Percentiles rank a stretch among this genome's conserved stretches.
Evolutionary conservation across 2,888 invertebrate genomes (phyloP).

Genomic region (Gymnoscelis rufifasciata): DNA sequence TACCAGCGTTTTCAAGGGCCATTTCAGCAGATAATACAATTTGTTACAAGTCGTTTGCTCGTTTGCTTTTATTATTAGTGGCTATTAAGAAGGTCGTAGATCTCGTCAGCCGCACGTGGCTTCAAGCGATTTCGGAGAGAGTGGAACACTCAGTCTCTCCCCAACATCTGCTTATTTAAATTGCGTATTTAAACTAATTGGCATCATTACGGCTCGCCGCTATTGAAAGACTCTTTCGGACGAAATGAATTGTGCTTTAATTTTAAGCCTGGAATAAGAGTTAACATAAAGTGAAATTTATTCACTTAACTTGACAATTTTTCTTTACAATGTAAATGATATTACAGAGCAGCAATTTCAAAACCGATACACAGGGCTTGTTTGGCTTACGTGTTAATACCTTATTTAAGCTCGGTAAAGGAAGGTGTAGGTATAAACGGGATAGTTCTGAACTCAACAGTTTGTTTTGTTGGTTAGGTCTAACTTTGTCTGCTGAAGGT

Average conservation of each 20-base stretch:
- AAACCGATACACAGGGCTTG: background rate
- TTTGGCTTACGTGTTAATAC: background rate
- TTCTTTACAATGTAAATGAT: background rate
- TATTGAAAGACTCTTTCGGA: slow-evolving; percentile 45
- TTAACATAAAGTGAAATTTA: slow-evolving; percentile 29
- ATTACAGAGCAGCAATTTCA: background rate
- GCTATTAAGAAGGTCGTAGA: slow-evolving; percentile 50
- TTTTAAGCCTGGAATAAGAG: slow-evolving; percentile 40
- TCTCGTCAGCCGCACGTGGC: slow-evolving; percentile 44
- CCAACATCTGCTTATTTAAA: slow-evolving; percentile 57
- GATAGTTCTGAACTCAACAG: slow-evolving; percentile 3
- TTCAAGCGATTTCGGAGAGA: slow-evolving; percentile 36
- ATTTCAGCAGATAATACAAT: slow-evolving; percentile 64
- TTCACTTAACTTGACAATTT: slow-evolving; percentile 16
- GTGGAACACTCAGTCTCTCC: slow-evolving; percentile 36
- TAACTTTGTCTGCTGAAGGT: slow-evolving; percentile 8
- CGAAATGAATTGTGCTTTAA: slow-evolving; percentile 45
- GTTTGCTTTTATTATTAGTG: slow-evolving; percentile 65
- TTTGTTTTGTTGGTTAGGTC: slow-evolving; percentile 16
- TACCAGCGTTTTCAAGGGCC: slow-evolving; percentile 52
- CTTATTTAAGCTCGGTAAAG: slow-evolving; percentile 8
- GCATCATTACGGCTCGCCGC: slow-evolving; percentile 46
- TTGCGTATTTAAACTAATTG: slow-evolving; percentile 60
- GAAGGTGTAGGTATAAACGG: background rate
- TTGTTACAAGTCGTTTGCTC: slow-evolving; percentile 63